phyloP scores from a whole-genome alignment of 1,140 invertebrate genomes.

The Lerema accius region DNA sequence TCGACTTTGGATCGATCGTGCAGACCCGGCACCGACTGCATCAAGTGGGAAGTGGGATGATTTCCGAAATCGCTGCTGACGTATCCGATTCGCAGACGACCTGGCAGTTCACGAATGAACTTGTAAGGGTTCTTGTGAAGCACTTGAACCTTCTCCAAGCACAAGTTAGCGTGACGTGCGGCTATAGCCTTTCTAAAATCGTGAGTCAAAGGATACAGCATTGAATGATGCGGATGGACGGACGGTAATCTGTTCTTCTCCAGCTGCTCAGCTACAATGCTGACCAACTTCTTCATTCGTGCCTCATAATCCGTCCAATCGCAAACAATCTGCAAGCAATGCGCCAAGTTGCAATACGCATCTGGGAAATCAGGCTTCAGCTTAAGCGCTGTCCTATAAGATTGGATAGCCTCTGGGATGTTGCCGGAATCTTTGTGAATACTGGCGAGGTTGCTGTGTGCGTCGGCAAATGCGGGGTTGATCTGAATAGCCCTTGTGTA shows the following conservation, averaged over 20 bases:
- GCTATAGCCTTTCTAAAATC: constrained; percentile 98
- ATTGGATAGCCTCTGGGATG: constrained; percentile 99
- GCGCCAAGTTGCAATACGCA: constrained; percentile 99
- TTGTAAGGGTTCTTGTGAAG: constrained; percentile 95
- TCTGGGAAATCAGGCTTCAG: constrained; percentile 99
- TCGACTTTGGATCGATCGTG: constrained; percentile 95
- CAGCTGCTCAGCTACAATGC: constrained; percentile 98
- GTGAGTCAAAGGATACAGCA: constrained; percentile 98
- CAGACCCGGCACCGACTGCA: constrained; percentile 99
- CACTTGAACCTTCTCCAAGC: constrained; percentile 97
- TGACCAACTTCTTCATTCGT: constrained; percentile 98
- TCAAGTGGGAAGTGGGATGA: constrained; percentile 99
- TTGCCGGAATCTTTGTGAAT: constrained; percentile 99
- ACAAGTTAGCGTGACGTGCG: constrained; percentile 97
- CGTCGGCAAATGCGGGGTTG: constrained; percentile 99
- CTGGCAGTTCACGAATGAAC: constrained; percentile 87
- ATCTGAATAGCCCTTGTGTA: constrained; percentile 99
- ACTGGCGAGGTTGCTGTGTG: constrained; percentile 99
- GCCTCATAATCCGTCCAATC: constrained; percentile 99
- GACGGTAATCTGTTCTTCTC: constrained; percentile 98
- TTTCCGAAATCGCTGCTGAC: constrained; percentile 99
- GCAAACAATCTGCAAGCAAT: constrained; percentile 99
- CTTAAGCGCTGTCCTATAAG: constrained; percentile 98
- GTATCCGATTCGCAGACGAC: constrained; percentile 96
- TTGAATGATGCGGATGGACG: constrained; percentile 99